phyloP scores from a whole-genome alignment of 2,888 invertebrate species.

The Xanthorhoe spadicearia region DNA sequence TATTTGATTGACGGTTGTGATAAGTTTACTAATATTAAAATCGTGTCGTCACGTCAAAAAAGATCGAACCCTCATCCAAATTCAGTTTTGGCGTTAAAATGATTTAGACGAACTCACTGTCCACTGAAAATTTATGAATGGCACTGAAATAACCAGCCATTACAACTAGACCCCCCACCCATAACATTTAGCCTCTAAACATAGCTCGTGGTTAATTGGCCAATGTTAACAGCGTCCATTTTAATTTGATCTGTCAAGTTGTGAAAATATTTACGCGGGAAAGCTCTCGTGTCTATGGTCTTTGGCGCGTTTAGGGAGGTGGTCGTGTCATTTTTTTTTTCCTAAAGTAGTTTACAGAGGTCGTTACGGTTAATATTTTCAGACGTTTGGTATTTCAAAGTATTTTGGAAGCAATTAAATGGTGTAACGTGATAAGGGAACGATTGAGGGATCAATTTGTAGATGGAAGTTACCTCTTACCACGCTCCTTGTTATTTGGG shows the following conservation, averaged over 20 bases:
- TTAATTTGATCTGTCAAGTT: slow-evolving; percentile 6
- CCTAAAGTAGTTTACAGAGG: slow-evolving; percentile 58
- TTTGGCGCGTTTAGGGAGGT: slow-evolving; percentile 27
- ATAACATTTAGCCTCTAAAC: not conserved
- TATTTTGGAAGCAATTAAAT: slow-evolving; percentile 67
- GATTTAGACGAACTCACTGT: slow-evolving; percentile 68
- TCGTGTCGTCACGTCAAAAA: slow-evolving; percentile 52
- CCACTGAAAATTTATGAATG: slow-evolving; percentile 68
- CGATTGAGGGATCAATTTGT: slow-evolving; percentile 50
- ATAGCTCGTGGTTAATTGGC: slow-evolving; percentile 31
- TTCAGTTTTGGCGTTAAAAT: slow-evolving; percentile 78
- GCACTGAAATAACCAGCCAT: slow-evolving; percentile 63
- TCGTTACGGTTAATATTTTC: slow-evolving; percentile 60
- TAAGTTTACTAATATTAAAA: too few species aligned
- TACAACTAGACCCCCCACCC: slow-evolving; percentile 38
- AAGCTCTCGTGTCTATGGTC: slow-evolving; percentile 12
- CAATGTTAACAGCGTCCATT: slow-evolving; percentile 8
- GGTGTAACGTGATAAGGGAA: slow-evolving; percentile 54
- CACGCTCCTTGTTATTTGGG: not conserved
- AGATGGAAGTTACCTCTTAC: not conserved
- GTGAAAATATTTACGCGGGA: not conserved
- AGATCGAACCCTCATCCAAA: slow-evolving; percentile 55
- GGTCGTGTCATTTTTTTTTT: slow-evolving; percentile 46
- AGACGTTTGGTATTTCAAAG: slow-evolving; percentile 51
- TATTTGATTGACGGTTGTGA: too few species aligned